Base-by-base conservation (phyloP, 2,797 vertebrate genomes). In the Bryconaethiops microstoma region DNA sequence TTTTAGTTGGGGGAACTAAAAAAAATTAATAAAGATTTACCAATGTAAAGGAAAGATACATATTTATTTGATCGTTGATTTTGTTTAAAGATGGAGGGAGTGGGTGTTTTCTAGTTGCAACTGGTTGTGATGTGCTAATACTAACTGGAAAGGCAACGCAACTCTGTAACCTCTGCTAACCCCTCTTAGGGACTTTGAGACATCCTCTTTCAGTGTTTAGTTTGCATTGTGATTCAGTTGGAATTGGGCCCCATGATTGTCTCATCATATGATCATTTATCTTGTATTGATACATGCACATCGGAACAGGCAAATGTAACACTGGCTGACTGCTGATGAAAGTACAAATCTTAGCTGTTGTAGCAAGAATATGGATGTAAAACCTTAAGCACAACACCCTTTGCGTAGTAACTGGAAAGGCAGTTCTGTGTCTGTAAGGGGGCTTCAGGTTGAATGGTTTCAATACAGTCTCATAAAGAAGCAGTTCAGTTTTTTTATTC, bases 1-100 rank as follows among this genome's bases (percentile, higher is more conserved):
- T 95, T 95, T 92, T 95, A 95, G 94, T 93, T 95, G 94, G 94
- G 94, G 77, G 72, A 76, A 80, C 60, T 78, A 69, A 63, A 85
- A 76, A 82, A 88, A 85, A 78, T 86, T 67, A 91, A 89, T 85
- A 88, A 89, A 91, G 74, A 80, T 78, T 55, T 78, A 80, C 75
- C 70, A 85, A 86, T 87, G 90, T 83, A 91, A 88, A 89, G 83
- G 80, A 89, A 90, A 91, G 86, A 87, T 87, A 88, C 91, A 88
- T 95, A 94, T 95, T 93, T 94, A 93, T 94, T 92, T 91, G 88
- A 88, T 90, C 86, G 87, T 71, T 83, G 68, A 88, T 87, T 82
- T 90, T 83, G 87, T 92, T 90, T 88, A 90, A 85, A 90, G 84
- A 88, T 90, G 72, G 87, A 88, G 85, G 72, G 59, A 70, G 57